Percentiles rank a stretch among this genome's conserved stretches.
phyloP scores from a whole-genome alignment of 2,797 vertebrate genomes.

The Loriculus beryllinus region DNA sequence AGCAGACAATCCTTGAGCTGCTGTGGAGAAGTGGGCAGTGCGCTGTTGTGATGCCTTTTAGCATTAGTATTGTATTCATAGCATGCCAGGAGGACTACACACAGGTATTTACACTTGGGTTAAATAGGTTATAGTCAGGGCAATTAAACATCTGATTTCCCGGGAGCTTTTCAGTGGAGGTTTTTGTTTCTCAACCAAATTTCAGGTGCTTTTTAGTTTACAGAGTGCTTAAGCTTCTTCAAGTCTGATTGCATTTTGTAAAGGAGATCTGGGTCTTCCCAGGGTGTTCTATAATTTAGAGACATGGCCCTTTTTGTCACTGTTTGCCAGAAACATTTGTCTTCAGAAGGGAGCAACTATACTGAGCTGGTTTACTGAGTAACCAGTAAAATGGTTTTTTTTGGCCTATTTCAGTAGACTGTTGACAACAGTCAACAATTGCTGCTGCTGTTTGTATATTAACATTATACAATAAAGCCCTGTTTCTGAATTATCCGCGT shows the following conservation, averaged over 20 bases:
- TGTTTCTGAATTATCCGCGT: neutral
- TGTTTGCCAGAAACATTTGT: neutral
- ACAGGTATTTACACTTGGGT: neutral
- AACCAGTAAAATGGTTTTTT: neutral
- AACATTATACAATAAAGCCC: neutral
- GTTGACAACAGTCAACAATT: neutral
- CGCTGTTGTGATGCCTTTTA: neutral
- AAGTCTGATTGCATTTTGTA: neutral
- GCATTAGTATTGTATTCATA: neutral
- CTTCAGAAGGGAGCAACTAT: neutral
- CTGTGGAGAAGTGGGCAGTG: neutral
- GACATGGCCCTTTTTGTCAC: accelerated
- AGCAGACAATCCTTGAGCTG: neutral
- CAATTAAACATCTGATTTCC: neutral
- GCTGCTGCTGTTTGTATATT: neutral
- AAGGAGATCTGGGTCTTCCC: neutral
- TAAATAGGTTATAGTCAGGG: neutral
- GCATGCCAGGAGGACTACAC: neutral
- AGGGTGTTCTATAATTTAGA: neutral
- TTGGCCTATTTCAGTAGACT: neutral
- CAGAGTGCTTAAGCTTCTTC: neutral
- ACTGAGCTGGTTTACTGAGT: neutral
- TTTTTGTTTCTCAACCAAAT: neutral
- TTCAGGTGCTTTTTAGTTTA: neutral
- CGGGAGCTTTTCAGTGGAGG: neutral